These are phyloP conservation scores for Columba livia DNA, from an alignment of 2,113 vertebrate species.

Conservation along the genomic window DNA sequence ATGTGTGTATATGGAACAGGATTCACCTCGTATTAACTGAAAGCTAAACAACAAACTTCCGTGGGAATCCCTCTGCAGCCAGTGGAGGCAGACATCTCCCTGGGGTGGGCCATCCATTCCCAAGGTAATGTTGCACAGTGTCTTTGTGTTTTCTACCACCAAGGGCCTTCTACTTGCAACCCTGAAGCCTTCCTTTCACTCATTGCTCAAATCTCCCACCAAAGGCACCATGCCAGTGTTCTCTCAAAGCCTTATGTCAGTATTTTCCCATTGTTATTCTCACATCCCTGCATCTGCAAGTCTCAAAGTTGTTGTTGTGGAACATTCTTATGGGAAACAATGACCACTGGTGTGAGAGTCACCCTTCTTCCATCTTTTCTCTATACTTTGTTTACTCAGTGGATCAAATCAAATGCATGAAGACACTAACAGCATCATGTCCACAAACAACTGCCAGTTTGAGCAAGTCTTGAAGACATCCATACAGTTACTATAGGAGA, in stretches of 20 bases:
- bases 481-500: background rate
- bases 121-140: background rate
- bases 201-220: background rate
- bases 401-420: background rate
- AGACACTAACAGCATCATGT: background rate
- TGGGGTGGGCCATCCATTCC: background rate
- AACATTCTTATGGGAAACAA: accelerated
- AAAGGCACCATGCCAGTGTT: background rate
- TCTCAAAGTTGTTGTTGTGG: background rate
- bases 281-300: background rate
- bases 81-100: background rate
- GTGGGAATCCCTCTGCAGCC: background rate
- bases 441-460: background rate
- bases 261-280: background rate
- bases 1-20: background rate
- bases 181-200: background rate
- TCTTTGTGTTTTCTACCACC: background rate
- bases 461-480: background rate
- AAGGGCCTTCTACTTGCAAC: background rate
- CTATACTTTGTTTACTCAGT: background rate
- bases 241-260: background rate
- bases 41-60: background rate
- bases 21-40: background rate
- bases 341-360: background rate
- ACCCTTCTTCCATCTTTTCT: background rate